phyloP scores from a whole-genome alignment of 2,888 invertebrate species.

The Calliphora vomitoria region DNA sequence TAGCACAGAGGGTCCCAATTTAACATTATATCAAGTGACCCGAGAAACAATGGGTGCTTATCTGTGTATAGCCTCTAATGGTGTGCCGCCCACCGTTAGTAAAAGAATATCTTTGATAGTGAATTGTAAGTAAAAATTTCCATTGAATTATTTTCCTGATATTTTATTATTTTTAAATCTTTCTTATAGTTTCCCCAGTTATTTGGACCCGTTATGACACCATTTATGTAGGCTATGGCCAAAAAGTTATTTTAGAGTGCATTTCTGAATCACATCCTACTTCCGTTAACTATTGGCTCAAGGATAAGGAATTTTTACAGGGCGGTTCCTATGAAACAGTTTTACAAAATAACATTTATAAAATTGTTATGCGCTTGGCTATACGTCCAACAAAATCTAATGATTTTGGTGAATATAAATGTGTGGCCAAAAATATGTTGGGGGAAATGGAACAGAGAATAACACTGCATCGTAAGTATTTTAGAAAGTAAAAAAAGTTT shows the following conservation, averaged over 20 bases:
- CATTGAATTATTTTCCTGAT: background rate
- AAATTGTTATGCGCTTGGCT: constrained; percentile 90
- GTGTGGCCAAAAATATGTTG: constrained; percentile 92
- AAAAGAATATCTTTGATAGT: constrained; percentile 83
- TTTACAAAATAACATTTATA: constrained; percentile 90
- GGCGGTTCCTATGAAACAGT: constrained; percentile 84
- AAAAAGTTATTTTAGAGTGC: constrained; percentile 83
- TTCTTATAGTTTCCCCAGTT: constrained; percentile 82
- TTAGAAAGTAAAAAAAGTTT: too few species aligned
- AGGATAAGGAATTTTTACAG: constrained; percentile 82
- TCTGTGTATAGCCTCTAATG: constrained; percentile 84
- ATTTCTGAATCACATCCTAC: constrained; percentile 83
- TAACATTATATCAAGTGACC: constrained; percentile 81
- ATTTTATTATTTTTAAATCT: background rate
- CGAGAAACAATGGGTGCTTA: constrained; percentile 83
- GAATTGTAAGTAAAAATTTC: constrained; percentile 80
- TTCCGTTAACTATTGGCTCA: constrained; percentile 83
- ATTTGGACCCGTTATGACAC: constrained; percentile 82
- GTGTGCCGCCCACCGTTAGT: constrained; percentile 84
- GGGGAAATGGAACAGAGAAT: constrained; percentile 86
- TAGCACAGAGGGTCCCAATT: constrained; percentile 82
- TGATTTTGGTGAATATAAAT: constrained; percentile 92
- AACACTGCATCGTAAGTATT: constrained; percentile 80
- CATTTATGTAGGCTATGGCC: constrained; percentile 82
- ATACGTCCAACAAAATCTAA: constrained; percentile 87